These are phyloP conservation scores for Dorcus parallelipipedus DNA, from an alignment of 2,888 invertebrate genomes.

Conservation along the genomic window DNA sequence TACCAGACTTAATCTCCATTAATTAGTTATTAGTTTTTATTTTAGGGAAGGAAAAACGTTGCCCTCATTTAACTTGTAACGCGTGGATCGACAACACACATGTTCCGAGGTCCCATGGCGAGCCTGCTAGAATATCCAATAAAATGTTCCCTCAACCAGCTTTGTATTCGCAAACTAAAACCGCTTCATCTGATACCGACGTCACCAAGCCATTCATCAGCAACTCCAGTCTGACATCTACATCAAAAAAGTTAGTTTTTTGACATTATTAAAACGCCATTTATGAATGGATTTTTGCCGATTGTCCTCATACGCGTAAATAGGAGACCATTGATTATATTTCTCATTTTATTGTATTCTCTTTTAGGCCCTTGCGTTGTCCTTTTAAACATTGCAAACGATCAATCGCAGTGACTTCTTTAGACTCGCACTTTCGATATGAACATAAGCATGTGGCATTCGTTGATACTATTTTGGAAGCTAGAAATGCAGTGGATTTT, in stretches of 20 bases:
- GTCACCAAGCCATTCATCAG: background rate
- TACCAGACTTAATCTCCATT: background rate
- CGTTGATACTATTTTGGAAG: slow-evolving; percentile 35
- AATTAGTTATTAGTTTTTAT: background rate
- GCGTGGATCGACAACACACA: slow-evolving; percentile 15
- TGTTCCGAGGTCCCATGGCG: background rate
- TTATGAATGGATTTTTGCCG: too few species aligned
- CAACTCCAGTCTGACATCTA: slow-evolving; percentile 6
- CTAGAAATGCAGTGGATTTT: slow-evolving; percentile 39
- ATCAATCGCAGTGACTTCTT: slow-evolving; percentile 53
- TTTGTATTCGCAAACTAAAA: slow-evolving; percentile 2
- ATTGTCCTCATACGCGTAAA: too few species aligned
- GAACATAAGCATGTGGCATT: slow-evolving; percentile 50
- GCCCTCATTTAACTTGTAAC: slow-evolving; percentile 21
- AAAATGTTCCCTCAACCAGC: slow-evolving; percentile 23
- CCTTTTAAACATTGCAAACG: slow-evolving; percentile 53
- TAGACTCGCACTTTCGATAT: slow-evolving; percentile 55
- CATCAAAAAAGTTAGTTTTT: slow-evolving; percentile 18
- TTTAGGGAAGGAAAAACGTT: slow-evolving; percentile 20
- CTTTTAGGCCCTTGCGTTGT: slow-evolving; percentile 50
- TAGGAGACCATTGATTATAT: too few species aligned
- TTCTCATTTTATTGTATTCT: background rate
- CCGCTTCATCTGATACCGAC: background rate
- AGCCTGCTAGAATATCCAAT: slow-evolving; percentile 10
- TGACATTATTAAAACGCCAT: background rate